A percentile compares a stretch with the other conserved stretches of the same genome.
Conservation (phyloP, 2,113 vertebrate genomes). For the Mesoclemmys tuberculata region DNA sequence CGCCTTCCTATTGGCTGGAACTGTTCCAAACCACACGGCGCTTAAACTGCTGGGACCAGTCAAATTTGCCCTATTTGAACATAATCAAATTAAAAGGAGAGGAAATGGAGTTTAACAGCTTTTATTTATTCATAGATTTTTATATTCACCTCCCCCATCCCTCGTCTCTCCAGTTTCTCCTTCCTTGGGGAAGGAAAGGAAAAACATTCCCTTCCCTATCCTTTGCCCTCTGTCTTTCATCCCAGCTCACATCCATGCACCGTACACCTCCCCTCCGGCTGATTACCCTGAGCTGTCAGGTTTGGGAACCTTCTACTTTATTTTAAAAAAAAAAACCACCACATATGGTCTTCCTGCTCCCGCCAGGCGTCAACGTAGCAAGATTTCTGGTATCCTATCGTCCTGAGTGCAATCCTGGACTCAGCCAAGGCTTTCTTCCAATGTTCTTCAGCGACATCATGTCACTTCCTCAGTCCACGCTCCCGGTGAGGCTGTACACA, state of each 20-base stretch:
- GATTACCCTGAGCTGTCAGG: too few species aligned
- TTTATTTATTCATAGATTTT: constrained; percentile 10
- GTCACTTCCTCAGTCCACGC: background rate
- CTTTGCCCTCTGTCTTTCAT: background rate
- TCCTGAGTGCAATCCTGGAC: background rate
- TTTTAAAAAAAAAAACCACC: too few species aligned
- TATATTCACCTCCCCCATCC: background rate
- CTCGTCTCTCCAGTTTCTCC: background rate
- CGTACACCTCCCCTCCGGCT: background rate
- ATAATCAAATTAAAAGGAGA: constrained; percentile 8
- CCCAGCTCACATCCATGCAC: background rate
- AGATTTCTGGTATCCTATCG: background rate
- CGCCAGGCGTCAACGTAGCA: background rate
- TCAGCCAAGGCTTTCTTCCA: background rate
- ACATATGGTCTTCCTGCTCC: background rate
- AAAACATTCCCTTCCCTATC: rapidly evolving
- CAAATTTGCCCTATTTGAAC: constrained; percentile 38
- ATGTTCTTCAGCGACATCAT: background rate
- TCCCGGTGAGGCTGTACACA: background rate
- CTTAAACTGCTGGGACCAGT: constrained; percentile 60
- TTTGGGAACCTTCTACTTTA: background rate
- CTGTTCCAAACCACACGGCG: constrained; percentile 17
- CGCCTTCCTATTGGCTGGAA: constrained; percentile 70
- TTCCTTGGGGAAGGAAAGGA: background rate
- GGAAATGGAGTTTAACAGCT: background rate